Conservation (phyloP, 2,797 vertebrate genomes). For the Chrosomus eos region DNA sequence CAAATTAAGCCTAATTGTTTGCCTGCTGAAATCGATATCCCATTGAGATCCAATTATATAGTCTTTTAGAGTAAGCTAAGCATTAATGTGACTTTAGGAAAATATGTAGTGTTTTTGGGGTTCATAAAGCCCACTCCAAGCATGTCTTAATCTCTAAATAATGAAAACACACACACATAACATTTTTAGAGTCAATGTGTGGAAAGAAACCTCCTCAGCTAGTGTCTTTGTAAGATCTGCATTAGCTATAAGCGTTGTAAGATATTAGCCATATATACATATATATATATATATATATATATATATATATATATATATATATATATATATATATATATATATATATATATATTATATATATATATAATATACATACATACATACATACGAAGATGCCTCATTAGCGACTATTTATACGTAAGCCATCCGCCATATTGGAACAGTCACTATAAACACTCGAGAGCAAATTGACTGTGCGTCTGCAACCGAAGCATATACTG, state of each 20-base stretch:
- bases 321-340: not conserved
- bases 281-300: not conserved
- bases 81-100: not conserved
- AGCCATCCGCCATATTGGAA: not conserved
- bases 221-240: not conserved
- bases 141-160: not conserved
- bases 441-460: not conserved
- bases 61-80: not conserved
- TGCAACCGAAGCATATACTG: not conserved
- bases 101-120: not conserved
- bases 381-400: too few species aligned
- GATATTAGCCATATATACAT: not conserved
- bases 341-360: too few species aligned
- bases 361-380: not conserved
- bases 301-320: not conserved
- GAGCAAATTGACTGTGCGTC: not conserved
- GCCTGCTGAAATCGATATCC: not conserved
- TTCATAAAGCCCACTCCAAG: slow-evolving; percentile 19
- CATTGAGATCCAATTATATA: slow-evolving; percentile 23
- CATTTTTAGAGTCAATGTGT: not conserved
- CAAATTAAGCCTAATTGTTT: not conserved
- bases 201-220: not conserved
- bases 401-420: not conserved
- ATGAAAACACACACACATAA: not conserved
- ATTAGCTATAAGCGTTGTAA: not conserved